Conservation (phyloP, 2,888 invertebrate genomes). For the Parnassius apollo region DNA sequence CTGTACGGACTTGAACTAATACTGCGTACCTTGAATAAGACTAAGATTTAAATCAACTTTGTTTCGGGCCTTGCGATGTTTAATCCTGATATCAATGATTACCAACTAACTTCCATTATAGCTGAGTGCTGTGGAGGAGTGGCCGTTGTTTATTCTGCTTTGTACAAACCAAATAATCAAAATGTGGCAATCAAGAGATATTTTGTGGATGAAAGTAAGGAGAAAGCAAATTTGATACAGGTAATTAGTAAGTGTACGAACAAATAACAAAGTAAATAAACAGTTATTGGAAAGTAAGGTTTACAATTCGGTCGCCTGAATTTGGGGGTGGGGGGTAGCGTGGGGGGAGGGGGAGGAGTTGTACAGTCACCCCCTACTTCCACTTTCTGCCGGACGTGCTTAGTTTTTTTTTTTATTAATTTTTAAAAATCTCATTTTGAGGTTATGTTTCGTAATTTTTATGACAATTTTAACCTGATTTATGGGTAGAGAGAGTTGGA, state of each 20-base stretch:
- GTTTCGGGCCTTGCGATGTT: slow-evolving; percentile 60
- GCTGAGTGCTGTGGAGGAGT: slow-evolving; percentile 86
- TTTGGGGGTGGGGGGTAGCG: too few species aligned
- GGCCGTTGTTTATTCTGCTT: slow-evolving; percentile 86
- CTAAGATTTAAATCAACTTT: slow-evolving; percentile 5
- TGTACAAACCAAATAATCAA: slow-evolving; percentile 83
- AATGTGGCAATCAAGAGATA: slow-evolving; percentile 88
- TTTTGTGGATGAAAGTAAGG: slow-evolving; percentile 86
- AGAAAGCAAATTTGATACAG: slow-evolving; percentile 82
- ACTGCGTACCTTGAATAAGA: slow-evolving; percentile 12
- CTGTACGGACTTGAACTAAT: slow-evolving; percentile 7
- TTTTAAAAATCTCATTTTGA: too few species aligned
- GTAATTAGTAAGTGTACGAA: slow-evolving; percentile 41
- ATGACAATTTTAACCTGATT: too few species aligned
- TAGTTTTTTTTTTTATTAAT: too few species aligned
- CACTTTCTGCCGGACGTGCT: too few species aligned
- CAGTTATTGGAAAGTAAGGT: too few species aligned
- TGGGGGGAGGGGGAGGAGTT: too few species aligned
- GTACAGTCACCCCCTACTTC: too few species aligned
- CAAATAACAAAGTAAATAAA: too few species aligned
- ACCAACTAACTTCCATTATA: slow-evolving; percentile 84
- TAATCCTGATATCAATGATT: slow-evolving; percentile 82
- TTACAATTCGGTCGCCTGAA: too few species aligned
- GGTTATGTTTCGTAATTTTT: too few species aligned
- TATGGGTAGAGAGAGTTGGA: too few species aligned